These are phyloP conservation scores for Oscarella lobularis DNA, from an alignment of 37 sponge, comb jelly and placozoan genomes.

Conservation along the genomic window DNA sequence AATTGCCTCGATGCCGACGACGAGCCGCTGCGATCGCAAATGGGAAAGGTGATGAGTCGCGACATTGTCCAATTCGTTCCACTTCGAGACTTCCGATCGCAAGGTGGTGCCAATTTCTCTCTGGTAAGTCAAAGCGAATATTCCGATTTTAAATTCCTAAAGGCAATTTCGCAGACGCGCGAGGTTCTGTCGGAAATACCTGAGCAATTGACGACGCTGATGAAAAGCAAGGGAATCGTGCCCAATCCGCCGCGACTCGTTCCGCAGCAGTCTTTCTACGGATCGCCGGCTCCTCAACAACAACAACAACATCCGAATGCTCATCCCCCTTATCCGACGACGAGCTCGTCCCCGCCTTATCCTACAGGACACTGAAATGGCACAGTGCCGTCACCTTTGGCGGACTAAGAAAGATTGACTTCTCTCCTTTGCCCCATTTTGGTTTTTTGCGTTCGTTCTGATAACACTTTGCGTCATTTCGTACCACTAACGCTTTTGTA, in stretches of 20 bases:
- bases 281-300: too few species aligned
- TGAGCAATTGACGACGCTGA: not conserved
- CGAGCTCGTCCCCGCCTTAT: too few species aligned
- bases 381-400: too few species aligned
- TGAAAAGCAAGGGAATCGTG: not conserved
- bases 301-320: too few species aligned
- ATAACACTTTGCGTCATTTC: too few species aligned
- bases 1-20: not conserved
- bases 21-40: not conserved
- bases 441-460: too few species aligned
- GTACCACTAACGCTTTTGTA: too few species aligned
- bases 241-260: not conserved
- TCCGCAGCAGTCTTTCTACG: too few species aligned
- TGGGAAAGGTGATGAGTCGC: not conserved
- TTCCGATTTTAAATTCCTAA: not conserved
- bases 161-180: not conserved
- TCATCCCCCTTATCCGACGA: too few species aligned
- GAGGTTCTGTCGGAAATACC: not conserved
- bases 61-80: not conserved
- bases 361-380: too few species aligned
- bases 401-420: too few species aligned
- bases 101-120: not conserved
- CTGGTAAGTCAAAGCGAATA: not conserved
- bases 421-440: too few species aligned
- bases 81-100: not conserved